phyloP scores from a whole-genome alignment of 2,113 vertebrate species.

The Lamprotornis superbus region DNA sequence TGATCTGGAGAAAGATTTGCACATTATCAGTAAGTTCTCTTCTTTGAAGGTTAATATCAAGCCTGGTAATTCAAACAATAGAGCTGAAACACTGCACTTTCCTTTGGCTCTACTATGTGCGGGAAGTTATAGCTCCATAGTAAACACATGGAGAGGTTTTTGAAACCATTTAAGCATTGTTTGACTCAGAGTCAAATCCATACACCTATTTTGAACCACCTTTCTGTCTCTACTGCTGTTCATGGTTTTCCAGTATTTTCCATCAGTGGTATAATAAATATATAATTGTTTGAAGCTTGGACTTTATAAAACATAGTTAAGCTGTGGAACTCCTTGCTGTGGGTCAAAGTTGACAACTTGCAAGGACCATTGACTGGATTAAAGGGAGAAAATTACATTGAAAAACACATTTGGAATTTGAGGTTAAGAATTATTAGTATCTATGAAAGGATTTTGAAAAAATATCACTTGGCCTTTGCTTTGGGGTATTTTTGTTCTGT shows the following conservation, averaged over 20 bases:
- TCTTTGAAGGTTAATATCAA: background rate
- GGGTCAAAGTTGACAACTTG: background rate
- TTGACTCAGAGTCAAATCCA: background rate
- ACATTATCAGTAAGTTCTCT: conserved; percentile 94
- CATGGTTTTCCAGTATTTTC: background rate
- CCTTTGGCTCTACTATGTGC: background rate
- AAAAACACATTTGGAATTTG: background rate
- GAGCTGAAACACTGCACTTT: background rate
- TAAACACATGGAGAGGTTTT: background rate
- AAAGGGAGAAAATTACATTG: background rate
- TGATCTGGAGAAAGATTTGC: conserved; percentile 97
- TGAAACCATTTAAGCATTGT: background rate
- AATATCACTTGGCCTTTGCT: background rate
- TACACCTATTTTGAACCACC: background rate
- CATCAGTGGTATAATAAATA: background rate
- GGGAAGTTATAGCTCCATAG: background rate
- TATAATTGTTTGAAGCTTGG: background rate
- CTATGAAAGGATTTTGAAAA: background rate
- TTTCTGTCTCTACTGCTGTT: background rate
- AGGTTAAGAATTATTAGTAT: background rate
- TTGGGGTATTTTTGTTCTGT: background rate
- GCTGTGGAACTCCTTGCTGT: background rate
- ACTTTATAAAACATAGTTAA: background rate
- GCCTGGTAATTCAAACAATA: background rate
- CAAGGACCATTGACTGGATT: background rate